A percentile compares a stretch with the other conserved stretches of the same genome.
Conservation (phyloP, 2,113 vertebrate genomes). For the Phaetusa simplex region DNA sequence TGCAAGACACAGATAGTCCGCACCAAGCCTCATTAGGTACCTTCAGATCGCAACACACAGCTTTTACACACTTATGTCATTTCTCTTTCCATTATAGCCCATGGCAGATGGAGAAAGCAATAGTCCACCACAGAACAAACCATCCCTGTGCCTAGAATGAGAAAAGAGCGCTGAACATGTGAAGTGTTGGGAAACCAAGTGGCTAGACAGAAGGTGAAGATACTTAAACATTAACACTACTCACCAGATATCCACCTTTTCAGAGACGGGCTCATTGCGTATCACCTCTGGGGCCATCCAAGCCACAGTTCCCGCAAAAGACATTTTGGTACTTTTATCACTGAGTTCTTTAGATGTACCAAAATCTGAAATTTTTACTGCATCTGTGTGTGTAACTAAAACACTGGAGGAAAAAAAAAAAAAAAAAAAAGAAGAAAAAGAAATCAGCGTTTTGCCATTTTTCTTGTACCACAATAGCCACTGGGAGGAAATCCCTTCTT, state of each 20-base stretch:
- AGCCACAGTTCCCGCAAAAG: constrained; percentile 96
- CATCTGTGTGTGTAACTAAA: constrained; percentile 94
- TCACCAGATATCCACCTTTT: constrained; percentile 99
- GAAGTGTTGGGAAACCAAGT: neutral
- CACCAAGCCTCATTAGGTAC: neutral
- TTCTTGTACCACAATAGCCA: neutral
- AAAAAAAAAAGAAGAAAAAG: neutral
- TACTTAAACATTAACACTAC: neutral
- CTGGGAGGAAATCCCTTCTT: neutral
- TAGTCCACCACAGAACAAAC: neutral
- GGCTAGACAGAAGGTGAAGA: neutral
- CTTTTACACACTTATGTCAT: neutral
- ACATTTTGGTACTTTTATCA: constrained; percentile 99
- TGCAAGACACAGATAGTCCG: neutral
- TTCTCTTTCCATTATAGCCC: neutral
- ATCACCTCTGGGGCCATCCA: constrained; percentile 99
- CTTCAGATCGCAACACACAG: neutral
- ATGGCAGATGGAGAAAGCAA: neutral
- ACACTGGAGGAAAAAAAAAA: constrained; percentile 75
- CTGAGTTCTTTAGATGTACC: constrained; percentile 98
- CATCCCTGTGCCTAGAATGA: neutral
- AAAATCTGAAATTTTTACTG: constrained; percentile 98
- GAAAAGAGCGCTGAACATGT: neutral
- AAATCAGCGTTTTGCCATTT: neutral
- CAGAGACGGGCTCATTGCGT: constrained; percentile 95